These are phyloP conservation scores for Cricetomys ansorgei DNA, from an alignment of 2,113 vertebrate genomes.

Conservation along the genomic window DNA sequence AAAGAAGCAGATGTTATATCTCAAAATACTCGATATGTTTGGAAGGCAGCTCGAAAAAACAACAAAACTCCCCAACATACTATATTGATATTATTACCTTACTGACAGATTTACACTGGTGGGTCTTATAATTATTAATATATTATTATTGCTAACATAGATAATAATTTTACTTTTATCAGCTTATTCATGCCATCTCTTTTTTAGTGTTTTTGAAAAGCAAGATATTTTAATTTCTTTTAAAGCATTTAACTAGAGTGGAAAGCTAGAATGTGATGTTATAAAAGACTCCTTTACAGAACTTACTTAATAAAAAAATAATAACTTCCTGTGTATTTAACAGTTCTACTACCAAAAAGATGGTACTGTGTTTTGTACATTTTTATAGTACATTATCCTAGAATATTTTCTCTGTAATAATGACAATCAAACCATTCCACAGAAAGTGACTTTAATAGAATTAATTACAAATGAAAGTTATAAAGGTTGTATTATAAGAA, in stretches of 20 bases:
- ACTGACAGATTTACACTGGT: slow-evolving; percentile 48
- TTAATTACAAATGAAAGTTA: slow-evolving; percentile 62
- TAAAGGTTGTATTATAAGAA: slow-evolving; percentile 62
- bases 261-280: slow-evolving; percentile 35
- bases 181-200: slow-evolving; percentile 7
- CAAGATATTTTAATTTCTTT: slow-evolving; percentile 4
- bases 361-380: slow-evolving; percentile 17
- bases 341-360: slow-evolving; percentile 56
- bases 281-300: slow-evolving; percentile 62
- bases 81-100: neutral
- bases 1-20: slow-evolving; percentile 28
- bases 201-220: slow-evolving; percentile 45
- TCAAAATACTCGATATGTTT: slow-evolving; percentile 44
- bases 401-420: slow-evolving; percentile 64
- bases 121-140: slow-evolving; percentile 39
- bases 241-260: slow-evolving; percentile 15
- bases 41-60: slow-evolving; percentile 24
- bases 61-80: neutral
- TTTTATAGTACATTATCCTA: slow-evolving; percentile 55
- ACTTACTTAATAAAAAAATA: slow-evolving; percentile 42
- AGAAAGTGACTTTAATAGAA: slow-evolving; percentile 64
- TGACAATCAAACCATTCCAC: slow-evolving; percentile 64
- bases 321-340: slow-evolving; percentile 45
- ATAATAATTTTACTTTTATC: slow-evolving; percentile 57
- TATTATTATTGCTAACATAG: neutral